Evolutionary conservation across 2,888 invertebrate genomes (phyloP), one percentile per base, ranked within the genome.

Genomic region (Dastarcus helophoroides): DNA sequence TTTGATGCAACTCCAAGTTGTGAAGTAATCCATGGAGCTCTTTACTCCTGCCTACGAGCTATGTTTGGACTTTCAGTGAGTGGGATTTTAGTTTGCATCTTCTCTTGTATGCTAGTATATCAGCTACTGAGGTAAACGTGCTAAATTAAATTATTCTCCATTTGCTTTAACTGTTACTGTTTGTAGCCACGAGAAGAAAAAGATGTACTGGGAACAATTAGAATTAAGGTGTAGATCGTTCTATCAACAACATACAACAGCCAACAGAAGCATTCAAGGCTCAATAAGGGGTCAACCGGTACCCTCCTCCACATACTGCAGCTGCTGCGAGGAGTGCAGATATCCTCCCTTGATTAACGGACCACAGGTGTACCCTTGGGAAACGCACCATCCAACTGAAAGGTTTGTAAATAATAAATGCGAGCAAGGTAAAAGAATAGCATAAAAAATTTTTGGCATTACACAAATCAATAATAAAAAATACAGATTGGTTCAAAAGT

Each of bases 121-220:
- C 89, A 90, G 58, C 67, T 90, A 37, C 64, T 86, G 30, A 82
- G 79, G 80, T 80, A 54, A 50, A 50, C 4, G 7, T 26, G 11
- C 11, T n/a, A 17, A 17, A 17, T 17, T n/a, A 7, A 17, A 17
- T 17, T 17, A 17, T 17, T 17, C 19, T 7, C 6, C n/a, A 17
- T 17, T 17, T 17, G 6, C 19, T 7, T 17, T 6, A 17, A 7
- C 6, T 7, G 19, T 17, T 17, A n/a, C 6, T 17, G 31, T 38
- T 54, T 62, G 3, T 52, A 86, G 88, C 43, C 90, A 90, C 54
- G 90, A 90, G 61, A 79, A 85, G 39, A 90, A 90, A 66, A 90
- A 89, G 63, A 88, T 86, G 80, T 90, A 90, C 58, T 90, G 90
- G 89, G 88, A 88, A 49, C 88, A 90, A 62, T 54, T 90, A 58